A percentile compares a stretch with the other conserved stretches of the same genome.
These are phyloP conservation scores for Caenorhabditis panamensis DNA, from an alignment of 2,888 invertebrate genomes.

Conservation along the genomic window DNA sequence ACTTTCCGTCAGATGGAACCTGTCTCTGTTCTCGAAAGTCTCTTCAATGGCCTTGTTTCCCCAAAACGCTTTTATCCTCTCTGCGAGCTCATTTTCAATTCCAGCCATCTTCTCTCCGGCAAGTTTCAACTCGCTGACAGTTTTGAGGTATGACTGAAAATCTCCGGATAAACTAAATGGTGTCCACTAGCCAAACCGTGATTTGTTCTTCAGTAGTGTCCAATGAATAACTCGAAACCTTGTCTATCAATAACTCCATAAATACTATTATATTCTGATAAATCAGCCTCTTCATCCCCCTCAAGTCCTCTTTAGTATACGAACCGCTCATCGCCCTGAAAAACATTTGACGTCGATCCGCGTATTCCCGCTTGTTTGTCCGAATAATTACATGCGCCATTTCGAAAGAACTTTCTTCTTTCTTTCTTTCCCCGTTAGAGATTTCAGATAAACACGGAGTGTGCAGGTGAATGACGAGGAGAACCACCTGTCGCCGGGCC, in stretches of 20 bases:
- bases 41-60: slow-evolving; percentile 53
- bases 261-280: slow-evolving; percentile 57
- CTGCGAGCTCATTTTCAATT: neutral
- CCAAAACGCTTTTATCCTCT: slow-evolving; percentile 69
- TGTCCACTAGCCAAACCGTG: neutral
- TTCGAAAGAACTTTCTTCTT: too few relatives aligned
- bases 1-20: slow-evolving; percentile 70
- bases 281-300: slow-evolving; percentile 69
- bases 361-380: too few relatives aligned
- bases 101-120: neutral
- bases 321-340: slow-evolving; percentile 35
- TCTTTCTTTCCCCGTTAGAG: too few relatives aligned
- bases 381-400: too few relatives aligned
- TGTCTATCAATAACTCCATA: slow-evolving; percentile 44
- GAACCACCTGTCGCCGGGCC: neutral
- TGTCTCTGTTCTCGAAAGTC: slow-evolving; percentile 59
- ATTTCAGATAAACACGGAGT: neutral
- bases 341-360: too few relatives aligned
- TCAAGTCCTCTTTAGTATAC: slow-evolving; percentile 64
- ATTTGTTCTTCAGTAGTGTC: slow-evolving; percentile 9
- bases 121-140: neutral
- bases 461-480: neutral
- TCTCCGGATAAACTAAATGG: neutral
- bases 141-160: neutral
- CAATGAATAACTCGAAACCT: slow-evolving; percentile 1